Percentiles rank a stretch among this genome's conserved stretches.
phyloP scores from a whole-genome alignment of 2,797 vertebrate genomes.

The Ficedula albicollis region DNA sequence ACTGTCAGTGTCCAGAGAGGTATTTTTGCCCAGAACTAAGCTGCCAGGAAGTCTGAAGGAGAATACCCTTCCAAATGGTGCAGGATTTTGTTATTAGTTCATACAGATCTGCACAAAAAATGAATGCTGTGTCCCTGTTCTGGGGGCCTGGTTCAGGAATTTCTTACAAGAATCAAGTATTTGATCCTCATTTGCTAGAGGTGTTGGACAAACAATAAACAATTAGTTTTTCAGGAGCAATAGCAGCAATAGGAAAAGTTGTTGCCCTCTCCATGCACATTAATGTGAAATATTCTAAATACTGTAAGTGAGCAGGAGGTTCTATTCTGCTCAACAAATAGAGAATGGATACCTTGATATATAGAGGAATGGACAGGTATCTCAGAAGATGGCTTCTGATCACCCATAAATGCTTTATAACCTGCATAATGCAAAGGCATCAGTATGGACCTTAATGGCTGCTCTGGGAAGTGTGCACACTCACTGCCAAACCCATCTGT shows the following conservation, averaged over 20 bases:
- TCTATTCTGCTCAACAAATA: background rate
- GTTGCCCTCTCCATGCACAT: background rate
- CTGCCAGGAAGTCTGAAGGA: slow-evolving; percentile 29
- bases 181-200: background rate
- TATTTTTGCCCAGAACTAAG: slow-evolving; percentile 2
- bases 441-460: background rate
- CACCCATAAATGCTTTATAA: background rate
- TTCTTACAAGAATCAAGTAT: background rate
- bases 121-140: background rate
- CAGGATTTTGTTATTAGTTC: background rate
- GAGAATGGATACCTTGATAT: background rate
- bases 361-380: background rate
- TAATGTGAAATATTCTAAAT: background rate
- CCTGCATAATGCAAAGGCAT: background rate
- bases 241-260: background rate
- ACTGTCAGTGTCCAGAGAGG: slow-evolving; percentile 18
- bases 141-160: background rate
- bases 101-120: background rate
- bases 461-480: background rate
- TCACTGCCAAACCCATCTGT: background rate
- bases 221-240: background rate
- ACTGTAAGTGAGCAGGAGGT: background rate
- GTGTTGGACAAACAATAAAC: background rate
- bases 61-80: slow-evolving; percentile 28
- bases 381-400: background rate